phyloP scores from a whole-genome alignment of 2,888 invertebrate species.

The Eupithecia pulchellata region DNA sequence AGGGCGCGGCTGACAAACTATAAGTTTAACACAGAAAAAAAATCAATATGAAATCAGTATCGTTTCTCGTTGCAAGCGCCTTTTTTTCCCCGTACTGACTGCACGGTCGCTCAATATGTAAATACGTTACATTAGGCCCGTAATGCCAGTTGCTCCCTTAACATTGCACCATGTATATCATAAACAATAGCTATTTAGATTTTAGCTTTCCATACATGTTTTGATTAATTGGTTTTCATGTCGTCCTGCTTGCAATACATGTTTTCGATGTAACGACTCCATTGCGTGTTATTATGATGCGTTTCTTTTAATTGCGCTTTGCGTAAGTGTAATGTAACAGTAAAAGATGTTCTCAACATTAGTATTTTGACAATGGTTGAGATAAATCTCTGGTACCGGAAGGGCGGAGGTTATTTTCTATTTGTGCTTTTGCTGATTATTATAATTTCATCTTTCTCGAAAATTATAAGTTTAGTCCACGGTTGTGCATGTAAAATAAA shows the following conservation, averaged over 20 bases:
- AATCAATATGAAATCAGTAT: no score
- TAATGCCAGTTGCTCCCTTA: neutral
- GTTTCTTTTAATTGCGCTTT: slow-evolving; percentile 56
- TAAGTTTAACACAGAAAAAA: no score
- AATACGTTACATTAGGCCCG: neutral
- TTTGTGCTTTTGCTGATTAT: neutral
- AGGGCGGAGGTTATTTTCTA: slow-evolving; percentile 14
- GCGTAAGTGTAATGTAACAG: slow-evolving; percentile 53
- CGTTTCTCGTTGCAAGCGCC: neutral
- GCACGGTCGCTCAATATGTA: neutral
- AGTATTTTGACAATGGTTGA: slow-evolving; percentile 33
- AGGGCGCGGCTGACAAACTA: no score
- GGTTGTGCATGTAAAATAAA: no score
- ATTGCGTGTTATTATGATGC: slow-evolving; percentile 59
- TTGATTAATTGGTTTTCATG: slow-evolving; percentile 53
- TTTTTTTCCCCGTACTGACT: neutral
- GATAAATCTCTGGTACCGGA: slow-evolving; percentile 19
- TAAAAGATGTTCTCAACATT: slow-evolving; percentile 29
- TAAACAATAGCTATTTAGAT: slow-evolving; percentile 42
- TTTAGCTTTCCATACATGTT: slow-evolving; percentile 39
- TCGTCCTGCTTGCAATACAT: slow-evolving; percentile 54
- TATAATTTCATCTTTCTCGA: neutral
- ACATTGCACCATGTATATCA: slow-evolving; percentile 17
- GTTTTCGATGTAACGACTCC: slow-evolving; percentile 59
- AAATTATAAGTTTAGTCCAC: no score